A percentile compares a stretch with the other conserved stretches of the same genome.
Conservation (phyloP, 2,113 vertebrate species). For the Budorcas taxicolor region DNA sequence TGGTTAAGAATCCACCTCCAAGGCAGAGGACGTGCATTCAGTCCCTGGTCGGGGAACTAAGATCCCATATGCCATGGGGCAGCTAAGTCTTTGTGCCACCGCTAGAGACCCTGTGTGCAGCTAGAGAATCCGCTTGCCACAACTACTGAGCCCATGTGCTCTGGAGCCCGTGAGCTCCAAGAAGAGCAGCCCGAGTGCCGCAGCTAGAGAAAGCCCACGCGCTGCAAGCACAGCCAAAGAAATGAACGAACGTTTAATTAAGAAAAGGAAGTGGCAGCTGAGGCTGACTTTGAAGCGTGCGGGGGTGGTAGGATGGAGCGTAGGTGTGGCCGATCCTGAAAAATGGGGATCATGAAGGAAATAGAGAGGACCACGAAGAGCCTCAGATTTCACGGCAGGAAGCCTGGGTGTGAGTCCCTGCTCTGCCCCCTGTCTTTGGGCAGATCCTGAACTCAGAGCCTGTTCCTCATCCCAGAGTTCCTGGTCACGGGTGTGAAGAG, state of each 20-base stretch:
- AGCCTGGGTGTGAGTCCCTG: not conserved
- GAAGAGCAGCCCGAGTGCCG: not conserved
- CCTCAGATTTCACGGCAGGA: accelerated
- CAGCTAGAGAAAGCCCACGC: not conserved
- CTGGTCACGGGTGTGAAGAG: not conserved
- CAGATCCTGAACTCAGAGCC: not conserved
- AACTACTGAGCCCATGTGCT: not conserved
- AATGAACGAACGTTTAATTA: not conserved
- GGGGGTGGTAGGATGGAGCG: accelerated
- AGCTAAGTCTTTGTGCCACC: not conserved
- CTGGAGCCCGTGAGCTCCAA: not conserved
- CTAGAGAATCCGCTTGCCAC: not conserved
- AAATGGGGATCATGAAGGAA: accelerated
- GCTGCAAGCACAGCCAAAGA: not conserved
- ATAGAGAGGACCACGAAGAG: accelerated
- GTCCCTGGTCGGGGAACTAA: not conserved
- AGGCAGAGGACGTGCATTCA: not conserved
- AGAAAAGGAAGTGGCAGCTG: not conserved
- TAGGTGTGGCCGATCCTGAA: too few species aligned
- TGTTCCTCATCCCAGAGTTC: not conserved
- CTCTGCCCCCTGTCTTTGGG: not conserved
- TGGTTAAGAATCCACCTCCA: not conserved
- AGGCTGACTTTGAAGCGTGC: not conserved
- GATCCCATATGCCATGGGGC: not conserved
- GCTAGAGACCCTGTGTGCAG: not conserved